These are phyloP conservation scores for Marronus borbonicus DNA, from an alignment of 2,888 invertebrate species.

Conservation along the genomic window DNA sequence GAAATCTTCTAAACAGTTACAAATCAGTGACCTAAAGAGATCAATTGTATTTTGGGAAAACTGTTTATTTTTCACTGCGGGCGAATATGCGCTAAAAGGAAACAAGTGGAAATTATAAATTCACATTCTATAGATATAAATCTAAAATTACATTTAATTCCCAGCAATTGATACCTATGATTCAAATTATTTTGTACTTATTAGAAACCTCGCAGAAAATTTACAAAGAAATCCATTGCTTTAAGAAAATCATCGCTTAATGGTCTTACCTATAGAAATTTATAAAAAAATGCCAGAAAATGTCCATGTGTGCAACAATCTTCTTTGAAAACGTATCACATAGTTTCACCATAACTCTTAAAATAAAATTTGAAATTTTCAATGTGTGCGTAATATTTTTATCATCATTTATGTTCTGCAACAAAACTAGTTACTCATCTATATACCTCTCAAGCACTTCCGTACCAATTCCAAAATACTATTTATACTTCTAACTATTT, in stretches of 20 bases:
- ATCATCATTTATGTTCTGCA: slow-evolving; percentile 69
- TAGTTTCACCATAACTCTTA: slow-evolving; percentile 71
- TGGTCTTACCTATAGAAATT: slow-evolving; percentile 47
- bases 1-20: slow-evolving; percentile 47
- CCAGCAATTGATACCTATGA: too few relatives aligned
- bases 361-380: slow-evolving; percentile 72
- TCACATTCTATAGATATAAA: too few relatives aligned
- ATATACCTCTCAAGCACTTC: neutral
- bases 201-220: neutral
- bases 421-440: neutral
- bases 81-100: slow-evolving; percentile 52
- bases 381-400: slow-evolving; percentile 69
- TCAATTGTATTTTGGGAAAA: slow-evolving; percentile 52
- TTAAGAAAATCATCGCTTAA: neutral
- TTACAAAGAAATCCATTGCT: neutral
- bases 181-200: neutral
- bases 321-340: slow-evolving; percentile 67
- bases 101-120: neutral
- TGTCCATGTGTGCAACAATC: slow-evolving; percentile 31
- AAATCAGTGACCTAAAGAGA: slow-evolving; percentile 56
- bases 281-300: slow-evolving; percentile 49
- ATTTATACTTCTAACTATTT: slow-evolving; percentile 59
- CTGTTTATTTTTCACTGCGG: slow-evolving; percentile 51
- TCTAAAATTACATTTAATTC: too few relatives aligned
- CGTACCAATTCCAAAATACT: slow-evolving; percentile 66